A percentile compares a stretch with the other conserved stretches of the same genome.
phyloP scores from a whole-genome alignment of 2,888 invertebrate genomes.

The Stenodema calcarata region DNA sequence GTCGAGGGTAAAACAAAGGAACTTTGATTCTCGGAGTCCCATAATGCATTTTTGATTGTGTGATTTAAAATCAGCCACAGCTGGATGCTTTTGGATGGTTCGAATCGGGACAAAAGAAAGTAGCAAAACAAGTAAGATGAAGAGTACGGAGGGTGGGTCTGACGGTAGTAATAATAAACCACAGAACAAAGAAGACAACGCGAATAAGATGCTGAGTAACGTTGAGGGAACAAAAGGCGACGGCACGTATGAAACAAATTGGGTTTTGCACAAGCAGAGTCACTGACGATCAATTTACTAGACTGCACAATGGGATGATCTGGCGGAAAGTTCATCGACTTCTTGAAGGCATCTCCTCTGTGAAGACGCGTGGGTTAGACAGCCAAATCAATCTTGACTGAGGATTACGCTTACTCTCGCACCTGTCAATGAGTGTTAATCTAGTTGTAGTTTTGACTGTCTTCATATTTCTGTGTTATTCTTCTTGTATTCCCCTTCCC shows the following conservation, averaged over 20 bases:
- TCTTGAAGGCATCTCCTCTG: neutral
- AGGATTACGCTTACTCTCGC: too few species aligned
- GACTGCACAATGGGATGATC: neutral
- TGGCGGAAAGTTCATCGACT: neutral
- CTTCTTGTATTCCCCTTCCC: too few species aligned
- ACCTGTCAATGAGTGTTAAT: too few species aligned
- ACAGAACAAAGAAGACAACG: neutral
- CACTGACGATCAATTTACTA: neutral
- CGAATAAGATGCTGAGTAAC: neutral
- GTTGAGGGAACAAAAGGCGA: neutral
- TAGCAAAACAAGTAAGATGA: too few species aligned
- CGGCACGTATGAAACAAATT: neutral
- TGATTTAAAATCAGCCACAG: too few species aligned
- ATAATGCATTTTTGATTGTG: neutral
- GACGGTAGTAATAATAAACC: neutral
- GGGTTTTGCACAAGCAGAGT: constrained; percentile 14
- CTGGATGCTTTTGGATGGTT: too few species aligned
- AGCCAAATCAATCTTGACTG: neutral
- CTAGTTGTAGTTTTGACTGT: too few species aligned
- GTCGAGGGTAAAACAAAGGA: neutral
- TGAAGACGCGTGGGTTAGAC: neutral
- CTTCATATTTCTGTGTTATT: too few species aligned
- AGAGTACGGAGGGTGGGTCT: neutral
- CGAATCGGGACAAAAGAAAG: too few species aligned
- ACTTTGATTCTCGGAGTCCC: too few species aligned